A percentile compares a stretch with the other conserved stretches of the same genome.
Conservation (phyloP, 1,140 invertebrate species). For the Zaprionus ghesquierei region DNA sequence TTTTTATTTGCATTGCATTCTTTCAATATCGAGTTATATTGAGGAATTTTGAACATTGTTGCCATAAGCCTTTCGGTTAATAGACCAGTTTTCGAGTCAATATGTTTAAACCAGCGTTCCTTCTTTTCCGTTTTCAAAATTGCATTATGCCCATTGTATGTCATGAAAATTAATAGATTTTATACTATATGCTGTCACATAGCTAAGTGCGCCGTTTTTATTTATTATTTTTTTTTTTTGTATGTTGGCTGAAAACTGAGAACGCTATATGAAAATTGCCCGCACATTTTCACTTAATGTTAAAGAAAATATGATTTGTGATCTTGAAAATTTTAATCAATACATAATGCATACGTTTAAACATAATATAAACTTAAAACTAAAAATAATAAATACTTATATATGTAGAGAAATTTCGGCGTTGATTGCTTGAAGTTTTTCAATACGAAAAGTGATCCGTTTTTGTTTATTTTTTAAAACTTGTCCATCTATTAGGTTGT, state of each 20-base stretch:
- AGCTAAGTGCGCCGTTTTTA: conserved; percentile 18
- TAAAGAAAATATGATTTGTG: conserved; percentile 76
- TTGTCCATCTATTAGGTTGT: too few species aligned
- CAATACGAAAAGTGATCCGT: conserved; percentile 10
- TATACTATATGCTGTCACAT: conserved; percentile 5
- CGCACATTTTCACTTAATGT: conserved; percentile 45
- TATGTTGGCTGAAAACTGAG: conserved; percentile 12
- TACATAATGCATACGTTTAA: conserved; percentile 63
- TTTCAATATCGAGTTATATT: not conserved
- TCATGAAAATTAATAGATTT: conserved; percentile 6
- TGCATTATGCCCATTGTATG: conserved; percentile 1
- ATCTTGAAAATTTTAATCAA: conserved; percentile 76
- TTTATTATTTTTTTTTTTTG: too few species aligned
- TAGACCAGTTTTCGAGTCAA: not conserved
- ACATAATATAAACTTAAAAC: conserved; percentile 73
- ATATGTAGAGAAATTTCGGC: conserved; percentile 52
- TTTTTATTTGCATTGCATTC: not conserved
- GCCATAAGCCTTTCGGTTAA: conserved; percentile 1
- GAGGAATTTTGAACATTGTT: not conserved
- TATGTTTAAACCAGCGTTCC: not conserved
- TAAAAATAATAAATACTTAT: conserved; percentile 55
- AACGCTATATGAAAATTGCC: conserved; percentile 27
- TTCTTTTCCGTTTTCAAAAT: not conserved
- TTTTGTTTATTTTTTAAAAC: not conserved
- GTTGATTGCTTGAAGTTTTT: conserved; percentile 72